Evolutionary conservation across 2,113 vertebrate genomes (phyloP), one percentile per base, ranked within the genome.

Genomic region (Cairina moschata): DNA sequence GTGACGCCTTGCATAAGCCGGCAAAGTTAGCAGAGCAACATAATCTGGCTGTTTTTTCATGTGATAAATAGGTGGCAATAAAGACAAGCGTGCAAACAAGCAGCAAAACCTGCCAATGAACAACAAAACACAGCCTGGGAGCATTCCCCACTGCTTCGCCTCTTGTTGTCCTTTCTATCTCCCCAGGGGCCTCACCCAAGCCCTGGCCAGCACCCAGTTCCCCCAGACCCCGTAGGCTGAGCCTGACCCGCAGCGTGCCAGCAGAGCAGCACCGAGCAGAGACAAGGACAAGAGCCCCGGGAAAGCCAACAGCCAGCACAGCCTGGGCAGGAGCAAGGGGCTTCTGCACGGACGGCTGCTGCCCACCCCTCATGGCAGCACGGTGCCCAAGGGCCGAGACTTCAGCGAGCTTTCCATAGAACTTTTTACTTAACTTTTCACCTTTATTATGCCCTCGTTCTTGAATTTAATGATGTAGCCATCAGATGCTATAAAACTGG

Each of bases 141-240:
- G 56, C 21, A 2, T 22, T 52, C 28, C 34, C 5, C 44, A 1
- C 8, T 59, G 44, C 52, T 17, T 31, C 42, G 22, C 38, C 34
- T 65, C 59, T 6, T 16, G 9, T 13, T 71, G 44, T 25, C 29
- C 78, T 58, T 74, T 7, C 31, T 31, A 9, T 50, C 23, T 29
- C 74, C 5, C 0, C 0, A 26, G 22, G 54, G 34, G n/a, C 25
- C 9, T 44, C 4, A 0, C 48, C 62, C 56, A 50, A 72, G 42
- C 25, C 17, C 54, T 29, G 18, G 11, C 2, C 62, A 80, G 29
- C 63, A 34, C 55, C 38, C 28, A 3, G 7, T 9, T 40, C 71
- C 74, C 77, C 48, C 29, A 10, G 9, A 5, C 36, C 21, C 23
- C 10, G 46, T 22, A 22, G 1, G 42, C 36, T 63, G 8, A 68